Base-by-base conservation (phyloP, 2,888 invertebrate genomes). In the Craniophora ligustri region DNA sequence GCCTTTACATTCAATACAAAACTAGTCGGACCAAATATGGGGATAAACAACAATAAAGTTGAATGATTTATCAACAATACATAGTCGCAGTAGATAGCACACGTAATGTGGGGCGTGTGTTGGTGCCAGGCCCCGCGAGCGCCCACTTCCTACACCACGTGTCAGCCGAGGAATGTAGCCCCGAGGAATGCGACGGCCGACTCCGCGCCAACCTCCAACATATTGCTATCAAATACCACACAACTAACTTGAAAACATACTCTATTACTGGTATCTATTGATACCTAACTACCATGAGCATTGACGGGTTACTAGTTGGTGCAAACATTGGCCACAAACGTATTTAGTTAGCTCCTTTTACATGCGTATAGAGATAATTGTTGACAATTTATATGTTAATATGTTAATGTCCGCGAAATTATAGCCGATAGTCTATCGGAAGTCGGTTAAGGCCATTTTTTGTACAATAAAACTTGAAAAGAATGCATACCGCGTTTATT, bases 311-410 rank as follows among this genome's bases (percentile, higher is more conserved):
- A 59, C 59, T 47, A 36, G 13, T 41, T 55, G 61, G 48, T 32
- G 16, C 59, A 40, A 65, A 72, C 49, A 39, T 73, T 69, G 60
- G 67, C 60, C 53, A 55, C 44, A 56, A 26, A 26, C 3, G 26
- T 28, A 51, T 30, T 53, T 38, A 58, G 34, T 62, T 68, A 48
- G 66, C 68, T 67, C 67, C 55, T 53, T 66, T 60, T 56, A 59
- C 58, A 57, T 56, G 65, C 49, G 54, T 57, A 65, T 64, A 57
- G 38, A 70, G 66, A 70, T 75, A 79, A 78, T 78, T 65, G 67
- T 67, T 60, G 62, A 69, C 75, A 73, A 78, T 82, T 80, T 82
- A 65, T 79, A 81, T 81, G 81, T 41, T 67, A 62, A 72, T 79
- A 68, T 76, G 60, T 60, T 61, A 70, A 79, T 78, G 78, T 62